Evolutionary conservation across 1,140 invertebrate species (phyloP).

Genomic region (Drosophila kikkawai): DNA sequence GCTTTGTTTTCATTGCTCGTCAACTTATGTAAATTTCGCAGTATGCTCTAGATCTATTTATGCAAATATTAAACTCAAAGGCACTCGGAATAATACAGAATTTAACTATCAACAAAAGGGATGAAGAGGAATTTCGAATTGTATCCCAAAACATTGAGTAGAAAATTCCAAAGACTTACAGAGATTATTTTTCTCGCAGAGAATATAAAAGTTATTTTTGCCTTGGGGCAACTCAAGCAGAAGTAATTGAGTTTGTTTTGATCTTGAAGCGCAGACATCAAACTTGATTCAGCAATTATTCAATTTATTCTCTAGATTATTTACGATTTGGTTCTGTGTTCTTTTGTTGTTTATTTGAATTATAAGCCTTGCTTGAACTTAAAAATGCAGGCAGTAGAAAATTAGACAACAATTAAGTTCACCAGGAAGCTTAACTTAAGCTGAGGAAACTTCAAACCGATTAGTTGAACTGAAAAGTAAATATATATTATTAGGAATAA

Average conservation of each 20-base stretch:
- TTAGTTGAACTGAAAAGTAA: neutral
- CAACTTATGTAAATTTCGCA: conserved; percentile 36
- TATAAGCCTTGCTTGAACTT: neutral
- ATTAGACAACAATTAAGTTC: too few species aligned
- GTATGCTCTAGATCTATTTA: conserved; percentile 24
- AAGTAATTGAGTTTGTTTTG: conserved; percentile 12
- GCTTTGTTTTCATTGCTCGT: conserved; percentile 17
- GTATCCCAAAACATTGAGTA: neutral
- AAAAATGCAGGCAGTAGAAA: too few species aligned
- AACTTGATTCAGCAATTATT: conserved; percentile 8
- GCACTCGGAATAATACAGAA: conserved; percentile 7
- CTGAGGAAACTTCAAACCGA: neutral
- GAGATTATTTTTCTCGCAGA: neutral
- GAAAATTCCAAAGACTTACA: neutral
- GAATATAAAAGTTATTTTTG: neutral
- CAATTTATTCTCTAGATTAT: conserved; percentile 3
- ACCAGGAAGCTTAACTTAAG: neutral
- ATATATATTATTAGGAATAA: neutral
- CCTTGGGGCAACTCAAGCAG: neutral
- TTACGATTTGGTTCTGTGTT: neutral
- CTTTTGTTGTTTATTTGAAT: neutral
- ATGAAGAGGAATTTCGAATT: neutral
- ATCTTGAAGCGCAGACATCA: conserved; percentile 7
- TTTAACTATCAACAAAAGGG: conserved; percentile 16
- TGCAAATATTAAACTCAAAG: conserved; percentile 41